A percentile compares a stretch with the other conserved stretches of the same genome.
Conservation (phyloP, 2,797 vertebrate species). For the Xenops minutus region DNA sequence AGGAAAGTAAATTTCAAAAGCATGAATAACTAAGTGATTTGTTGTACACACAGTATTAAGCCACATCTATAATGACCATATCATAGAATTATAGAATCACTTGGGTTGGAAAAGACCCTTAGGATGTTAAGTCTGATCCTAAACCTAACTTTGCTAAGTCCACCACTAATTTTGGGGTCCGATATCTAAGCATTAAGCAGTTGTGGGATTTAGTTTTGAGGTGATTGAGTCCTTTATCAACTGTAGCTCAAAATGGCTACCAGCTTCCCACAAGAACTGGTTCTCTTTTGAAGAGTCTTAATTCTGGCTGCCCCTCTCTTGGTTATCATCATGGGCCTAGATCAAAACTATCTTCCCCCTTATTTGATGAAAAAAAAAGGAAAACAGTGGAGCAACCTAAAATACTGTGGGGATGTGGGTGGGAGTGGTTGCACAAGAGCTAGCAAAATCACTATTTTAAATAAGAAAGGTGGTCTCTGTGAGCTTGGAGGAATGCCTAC, state of each 20-base stretch:
- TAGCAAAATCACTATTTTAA: not conserved
- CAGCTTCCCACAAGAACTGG: not conserved
- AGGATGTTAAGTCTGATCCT: not conserved
- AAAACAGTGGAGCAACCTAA: not conserved
- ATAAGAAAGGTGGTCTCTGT: not conserved
- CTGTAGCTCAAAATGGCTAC: not conserved
- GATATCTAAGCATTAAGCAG: not conserved
- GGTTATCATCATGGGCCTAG: not conserved
- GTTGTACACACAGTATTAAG: not conserved
- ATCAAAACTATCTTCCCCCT: not conserved
- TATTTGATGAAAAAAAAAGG: not conserved
- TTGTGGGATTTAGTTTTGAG: not conserved
- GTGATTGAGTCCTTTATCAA: not conserved
- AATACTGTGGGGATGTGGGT: not conserved
- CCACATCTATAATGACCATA: not conserved
- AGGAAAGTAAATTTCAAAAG: not conserved
- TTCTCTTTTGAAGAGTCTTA: not conserved
- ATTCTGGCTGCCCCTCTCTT: not conserved
- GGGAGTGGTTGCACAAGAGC: not conserved
- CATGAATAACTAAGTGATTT: not conserved
- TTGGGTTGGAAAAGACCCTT: not conserved
- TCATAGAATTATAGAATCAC: not conserved
- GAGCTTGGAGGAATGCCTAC: not conserved
- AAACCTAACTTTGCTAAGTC: not conserved
- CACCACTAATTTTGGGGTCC: not conserved